Conservation (phyloP, 2,113 vertebrate genomes). For the Sinocyclocheilus anophthalmus region DNA sequence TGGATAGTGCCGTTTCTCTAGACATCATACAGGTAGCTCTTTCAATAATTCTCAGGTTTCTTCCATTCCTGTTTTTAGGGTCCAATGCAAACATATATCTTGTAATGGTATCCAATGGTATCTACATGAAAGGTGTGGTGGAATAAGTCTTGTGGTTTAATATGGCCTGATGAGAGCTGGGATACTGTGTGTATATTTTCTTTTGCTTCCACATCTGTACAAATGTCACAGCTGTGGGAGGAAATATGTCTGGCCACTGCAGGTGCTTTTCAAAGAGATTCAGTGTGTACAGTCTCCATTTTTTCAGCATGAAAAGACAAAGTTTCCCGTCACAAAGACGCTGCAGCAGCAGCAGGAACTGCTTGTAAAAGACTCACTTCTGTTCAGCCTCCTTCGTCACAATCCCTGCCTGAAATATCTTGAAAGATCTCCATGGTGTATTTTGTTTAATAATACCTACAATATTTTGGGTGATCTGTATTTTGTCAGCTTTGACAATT, state of each 20-base stretch:
- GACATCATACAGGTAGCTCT: background rate
- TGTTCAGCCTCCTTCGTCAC: background rate
- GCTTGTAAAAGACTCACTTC: constrained; percentile 31
- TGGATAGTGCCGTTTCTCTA: background rate
- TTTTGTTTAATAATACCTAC: background rate
- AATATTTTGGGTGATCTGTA: background rate
- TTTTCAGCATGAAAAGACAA: constrained; percentile 58
- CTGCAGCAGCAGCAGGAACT: constrained; percentile 43
- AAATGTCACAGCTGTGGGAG: constrained; percentile 61
- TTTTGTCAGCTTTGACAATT: background rate
- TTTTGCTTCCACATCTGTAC: constrained; percentile 61
- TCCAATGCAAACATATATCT: constrained; percentile 21
- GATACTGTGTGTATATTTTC: constrained; percentile 44
- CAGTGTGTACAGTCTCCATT: constrained; percentile 49
- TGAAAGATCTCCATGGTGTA: background rate
- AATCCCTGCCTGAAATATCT: background rate
- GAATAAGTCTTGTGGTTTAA: constrained; percentile 42
- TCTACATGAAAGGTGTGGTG: constrained; percentile 29
- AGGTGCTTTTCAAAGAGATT: constrained; percentile 53
- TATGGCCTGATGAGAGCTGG: constrained; percentile 40
- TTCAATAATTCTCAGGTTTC: background rate
- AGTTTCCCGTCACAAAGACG: constrained; percentile 54
- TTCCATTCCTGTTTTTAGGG: constrained; percentile 9
- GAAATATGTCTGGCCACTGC: constrained; percentile 58
- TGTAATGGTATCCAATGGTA: background rate